Conservation (phyloP, 1,140 invertebrate genomes). For the Drosophila kohkoa region DNA sequence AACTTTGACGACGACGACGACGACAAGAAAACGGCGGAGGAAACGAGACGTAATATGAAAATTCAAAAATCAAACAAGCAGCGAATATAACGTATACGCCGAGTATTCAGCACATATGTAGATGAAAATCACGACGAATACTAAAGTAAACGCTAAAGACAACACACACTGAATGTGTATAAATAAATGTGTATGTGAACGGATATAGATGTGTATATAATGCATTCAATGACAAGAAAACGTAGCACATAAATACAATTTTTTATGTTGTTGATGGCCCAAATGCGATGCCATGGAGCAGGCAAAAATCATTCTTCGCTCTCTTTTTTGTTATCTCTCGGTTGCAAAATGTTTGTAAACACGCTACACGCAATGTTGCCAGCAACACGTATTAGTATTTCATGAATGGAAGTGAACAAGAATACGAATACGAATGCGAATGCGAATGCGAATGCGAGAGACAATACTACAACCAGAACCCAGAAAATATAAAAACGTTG, state of each 20-base stretch:
- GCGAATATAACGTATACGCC: slow-evolving; percentile 66
- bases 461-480: slow-evolving; percentile 4
- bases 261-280: slow-evolving; percentile 22
- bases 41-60: slow-evolving; percentile 46
- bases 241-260: slow-evolving; percentile 33
- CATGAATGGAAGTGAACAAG: slow-evolving; percentile 44
- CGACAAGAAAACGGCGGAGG: slow-evolving; percentile 28
- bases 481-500: background rate
- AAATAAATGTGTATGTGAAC: slow-evolving; percentile 44
- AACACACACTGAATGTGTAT: slow-evolving; percentile 42
- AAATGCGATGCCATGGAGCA: slow-evolving; percentile 2
- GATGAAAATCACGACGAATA: slow-evolving; percentile 49
- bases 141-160: slow-evolving; percentile 39
- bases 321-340: background rate
- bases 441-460: slow-evolving; percentile 2
- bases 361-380: slow-evolving; percentile 33
- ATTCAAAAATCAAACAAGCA: slow-evolving; percentile 53
- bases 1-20: background rate
- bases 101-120: slow-evolving; percentile 48
- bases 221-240: slow-evolving; percentile 45
- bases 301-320: background rate
- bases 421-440: background rate
- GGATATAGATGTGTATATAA: slow-evolving; percentile 40
- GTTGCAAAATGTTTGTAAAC: slow-evolving; percentile 38
- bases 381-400: slow-evolving; percentile 30